Evolutionary conservation across 2,888 invertebrate genomes (phyloP).

Genomic region (Ornithoptera priamus): DNA sequence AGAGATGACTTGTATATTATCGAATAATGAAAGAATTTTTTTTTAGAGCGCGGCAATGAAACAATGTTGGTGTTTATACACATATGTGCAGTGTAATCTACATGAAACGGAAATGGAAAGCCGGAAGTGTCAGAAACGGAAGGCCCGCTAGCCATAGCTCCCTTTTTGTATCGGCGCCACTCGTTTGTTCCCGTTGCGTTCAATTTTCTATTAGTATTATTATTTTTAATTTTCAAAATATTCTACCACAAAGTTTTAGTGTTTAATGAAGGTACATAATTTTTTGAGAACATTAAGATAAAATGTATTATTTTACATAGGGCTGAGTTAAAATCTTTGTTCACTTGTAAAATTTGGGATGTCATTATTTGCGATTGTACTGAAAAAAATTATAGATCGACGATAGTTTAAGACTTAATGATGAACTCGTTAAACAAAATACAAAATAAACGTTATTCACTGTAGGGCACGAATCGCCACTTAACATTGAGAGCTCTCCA

Average conservation of each 20-base stretch:
- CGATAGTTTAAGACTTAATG: slow-evolving; percentile 2
- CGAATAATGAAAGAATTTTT: neutral
- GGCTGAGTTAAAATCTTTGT: too few species aligned
- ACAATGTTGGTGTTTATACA: slow-evolving; percentile 29
- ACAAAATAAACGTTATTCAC: slow-evolving; percentile 8
- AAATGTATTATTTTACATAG: too few species aligned
- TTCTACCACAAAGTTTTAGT: too few species aligned
- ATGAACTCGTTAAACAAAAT: slow-evolving; percentile 12
- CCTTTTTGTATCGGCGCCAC: neutral
- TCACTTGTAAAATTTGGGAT: too few species aligned
- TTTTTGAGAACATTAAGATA: too few species aligned
- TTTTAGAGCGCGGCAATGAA: slow-evolving; percentile 23
- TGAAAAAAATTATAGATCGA: neutral
- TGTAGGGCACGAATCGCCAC: slow-evolving; percentile 12
- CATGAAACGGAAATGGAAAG: slow-evolving; percentile 49
- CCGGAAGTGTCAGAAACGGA: slow-evolving; percentile 61
- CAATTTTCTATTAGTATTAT: slow-evolving; percentile 1
- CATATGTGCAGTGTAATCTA: slow-evolving; percentile 40
- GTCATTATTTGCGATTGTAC: neutral
- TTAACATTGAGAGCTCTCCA: slow-evolving; percentile 15
- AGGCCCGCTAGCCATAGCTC: slow-evolving; percentile 38
- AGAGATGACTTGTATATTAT: too few species aligned
- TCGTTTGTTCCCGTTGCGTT: slow-evolving; percentile 6
- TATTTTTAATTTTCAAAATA: neutral
- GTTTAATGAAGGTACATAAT: too few species aligned